These are phyloP conservation scores for Smithornis capensis DNA, from an alignment of 2,113 vertebrate genomes.

Conservation along the genomic window DNA sequence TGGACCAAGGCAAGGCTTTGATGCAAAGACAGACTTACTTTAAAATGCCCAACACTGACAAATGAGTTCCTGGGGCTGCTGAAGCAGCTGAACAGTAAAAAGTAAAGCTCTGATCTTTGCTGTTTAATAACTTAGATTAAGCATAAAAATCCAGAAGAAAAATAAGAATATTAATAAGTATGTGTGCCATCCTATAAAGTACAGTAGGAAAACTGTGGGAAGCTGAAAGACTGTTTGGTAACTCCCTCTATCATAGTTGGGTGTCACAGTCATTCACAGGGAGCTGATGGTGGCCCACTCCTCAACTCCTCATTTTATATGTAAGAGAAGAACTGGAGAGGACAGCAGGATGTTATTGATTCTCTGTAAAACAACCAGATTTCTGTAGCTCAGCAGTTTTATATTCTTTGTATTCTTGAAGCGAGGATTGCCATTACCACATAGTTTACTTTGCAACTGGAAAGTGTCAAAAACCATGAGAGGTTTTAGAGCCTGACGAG, in stretches of 20 bases:
- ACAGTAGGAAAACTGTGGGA: background rate
- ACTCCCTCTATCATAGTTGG: accelerated
- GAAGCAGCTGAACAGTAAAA: background rate
- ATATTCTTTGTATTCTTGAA: background rate
- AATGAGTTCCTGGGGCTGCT: background rate
- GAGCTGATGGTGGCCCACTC: background rate
- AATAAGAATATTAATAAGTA: background rate
- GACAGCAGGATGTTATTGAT: background rate
- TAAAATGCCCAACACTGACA: background rate
- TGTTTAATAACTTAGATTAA: background rate
- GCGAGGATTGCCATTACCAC: background rate
- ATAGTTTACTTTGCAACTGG: background rate
- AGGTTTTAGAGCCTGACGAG: background rate
- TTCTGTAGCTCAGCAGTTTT: background rate
- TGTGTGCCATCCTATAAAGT: background rate
- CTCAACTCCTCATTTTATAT: background rate
- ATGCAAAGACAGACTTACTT: background rate
- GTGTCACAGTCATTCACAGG: background rate
- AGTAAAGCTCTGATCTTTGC: background rate
- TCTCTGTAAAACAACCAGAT: background rate
- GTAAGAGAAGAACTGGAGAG: background rate
- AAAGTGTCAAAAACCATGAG: background rate
- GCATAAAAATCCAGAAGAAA: background rate
- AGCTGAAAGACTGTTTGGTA: background rate
- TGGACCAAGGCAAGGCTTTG: background rate